Conservation (phyloP, 2,888 invertebrate genomes). For the Protophormia terraenovae region DNA sequence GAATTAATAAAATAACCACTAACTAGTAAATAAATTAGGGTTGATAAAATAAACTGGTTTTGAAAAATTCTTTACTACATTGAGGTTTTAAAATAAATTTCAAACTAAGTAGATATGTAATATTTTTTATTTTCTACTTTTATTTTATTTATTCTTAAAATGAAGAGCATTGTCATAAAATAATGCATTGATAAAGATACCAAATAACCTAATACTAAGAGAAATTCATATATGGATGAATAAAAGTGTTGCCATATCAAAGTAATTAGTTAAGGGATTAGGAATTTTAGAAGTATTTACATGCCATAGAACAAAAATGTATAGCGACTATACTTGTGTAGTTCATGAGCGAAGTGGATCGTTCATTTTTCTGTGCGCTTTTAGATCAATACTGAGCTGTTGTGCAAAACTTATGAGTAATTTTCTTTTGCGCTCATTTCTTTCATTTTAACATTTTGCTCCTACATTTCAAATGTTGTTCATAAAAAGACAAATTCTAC, state of each 20-base stretch:
- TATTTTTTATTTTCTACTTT: not conserved
- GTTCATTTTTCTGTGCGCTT: no score
- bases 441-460: no score
- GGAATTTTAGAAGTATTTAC: no score
- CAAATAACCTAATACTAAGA: not conserved
- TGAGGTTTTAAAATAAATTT: not conserved
- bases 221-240: not conserved
- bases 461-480: no score
- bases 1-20: not conserved
- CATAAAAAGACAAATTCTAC: no score
- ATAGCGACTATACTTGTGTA: no score
- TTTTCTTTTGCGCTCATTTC: no score
- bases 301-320: no score
- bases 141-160: no score
- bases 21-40: not conserved
- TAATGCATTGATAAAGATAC: not conserved
- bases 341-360: no score
- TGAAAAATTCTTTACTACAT: not conserved
- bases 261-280: not conserved
- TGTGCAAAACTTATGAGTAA: no score
- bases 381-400: no score
- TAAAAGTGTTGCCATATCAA: not conserved
- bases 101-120: not conserved
- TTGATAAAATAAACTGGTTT: not conserved
- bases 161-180: not conserved